Base-by-base conservation (phyloP, 2,113 vertebrate genomes). In the Octodon degus region DNA sequence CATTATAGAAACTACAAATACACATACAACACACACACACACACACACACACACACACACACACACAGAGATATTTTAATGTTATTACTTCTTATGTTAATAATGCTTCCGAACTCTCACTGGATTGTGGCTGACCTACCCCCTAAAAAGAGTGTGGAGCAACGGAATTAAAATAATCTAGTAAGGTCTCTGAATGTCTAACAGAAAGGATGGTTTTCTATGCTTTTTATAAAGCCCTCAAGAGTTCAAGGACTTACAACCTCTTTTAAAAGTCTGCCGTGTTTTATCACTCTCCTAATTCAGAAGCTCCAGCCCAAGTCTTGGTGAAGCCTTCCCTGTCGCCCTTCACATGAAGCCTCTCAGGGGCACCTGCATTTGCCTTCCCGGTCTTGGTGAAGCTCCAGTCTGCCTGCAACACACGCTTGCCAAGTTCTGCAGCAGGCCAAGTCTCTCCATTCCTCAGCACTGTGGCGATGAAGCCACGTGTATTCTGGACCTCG, bases 211-310 rank as follows among this genome's bases (percentile, higher is more conserved):
- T 87, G 80, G 7, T 95, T 94, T 94, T 95, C 83, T 60, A 84
- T 79, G 74, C 13, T 53, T 94, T 95, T 91, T 81, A 84, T 88
- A 95, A 96, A 93, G n/a, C 37, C 22, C 63, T 77, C 55, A 91
- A 90, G 50, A 93, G 16, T 93, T 96, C 81, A 91, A 74, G 67
- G n/a, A 7, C 62, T 95, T 76, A 76, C 27, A 90, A 55, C 19
- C 27, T 94, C 43, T 83, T 70, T 95, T 91, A 93, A 74, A 93
- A 86, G 60, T 84, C 70, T 92, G 63, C 30, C 87, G 82, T 43
- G n/a, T 93, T 95, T 96, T 92, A 77, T 85, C 43, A 82, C 6
- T 90, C 70, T 85, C 24, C 90, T 84, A 93, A 93, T 95, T 90
- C 81, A 94, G 68, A 83, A 93, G 25, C 80, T 93, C 32, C 27